Evolutionary conservation across 1,140 invertebrate genomes (phyloP).

Genomic region (Achatina immaculata): DNA sequence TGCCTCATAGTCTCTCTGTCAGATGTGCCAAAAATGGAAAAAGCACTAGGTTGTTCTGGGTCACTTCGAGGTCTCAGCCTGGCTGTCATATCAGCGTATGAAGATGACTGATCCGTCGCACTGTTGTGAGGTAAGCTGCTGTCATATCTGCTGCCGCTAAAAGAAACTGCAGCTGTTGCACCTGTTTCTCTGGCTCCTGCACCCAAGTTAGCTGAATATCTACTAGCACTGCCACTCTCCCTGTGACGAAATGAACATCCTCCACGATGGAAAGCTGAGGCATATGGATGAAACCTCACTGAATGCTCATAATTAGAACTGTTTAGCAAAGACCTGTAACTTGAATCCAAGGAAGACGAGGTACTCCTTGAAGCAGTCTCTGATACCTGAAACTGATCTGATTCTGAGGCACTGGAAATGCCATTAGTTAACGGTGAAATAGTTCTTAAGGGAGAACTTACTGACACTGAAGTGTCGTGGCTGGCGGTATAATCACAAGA

Average conservation of each 20-base stretch:
- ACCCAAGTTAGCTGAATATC: neutral
- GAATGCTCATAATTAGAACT: neutral
- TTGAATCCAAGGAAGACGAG: neutral
- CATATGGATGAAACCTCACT: conserved; percentile 5
- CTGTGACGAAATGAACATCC: neutral
- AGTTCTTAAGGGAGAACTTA: neutral
- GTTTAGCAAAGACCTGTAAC: neutral
- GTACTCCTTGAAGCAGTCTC: neutral
- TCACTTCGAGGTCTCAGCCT: neutral
- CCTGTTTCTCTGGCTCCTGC: neutral
- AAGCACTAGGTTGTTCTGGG: conserved; percentile 9
- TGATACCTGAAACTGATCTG: neutral
- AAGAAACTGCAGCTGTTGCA: neutral
- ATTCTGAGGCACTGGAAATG: neutral
- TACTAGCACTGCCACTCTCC: neutral
- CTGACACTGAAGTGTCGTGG: neutral
- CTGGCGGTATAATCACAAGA: neutral
- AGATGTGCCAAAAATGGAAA: conserved; percentile 10
- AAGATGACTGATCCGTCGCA: neutral
- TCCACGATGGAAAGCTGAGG: neutral
- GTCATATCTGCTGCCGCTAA: neutral
- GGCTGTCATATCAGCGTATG: neutral
- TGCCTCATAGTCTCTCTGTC: neutral
- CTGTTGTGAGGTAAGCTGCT: neutral
- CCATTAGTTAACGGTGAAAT: neutral